Evolutionary conservation across 37 sponge, comb jelly and placozoan species (phyloP).

Genomic region (Beroe forskalii): DNA sequence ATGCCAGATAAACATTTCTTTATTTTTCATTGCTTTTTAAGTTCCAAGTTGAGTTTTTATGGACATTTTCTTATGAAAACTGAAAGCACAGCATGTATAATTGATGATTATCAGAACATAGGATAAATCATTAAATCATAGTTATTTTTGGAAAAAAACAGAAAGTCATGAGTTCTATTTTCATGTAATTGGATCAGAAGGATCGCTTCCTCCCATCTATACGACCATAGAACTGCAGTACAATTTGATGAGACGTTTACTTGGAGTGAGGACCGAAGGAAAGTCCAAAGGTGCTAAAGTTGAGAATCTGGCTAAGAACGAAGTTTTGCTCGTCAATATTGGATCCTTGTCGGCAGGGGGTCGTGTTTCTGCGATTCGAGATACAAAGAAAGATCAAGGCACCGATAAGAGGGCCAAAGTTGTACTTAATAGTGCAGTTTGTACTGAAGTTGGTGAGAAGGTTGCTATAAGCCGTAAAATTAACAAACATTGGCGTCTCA

Average conservation of each 20-base stretch:
- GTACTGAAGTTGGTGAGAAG: constrained; percentile 95
- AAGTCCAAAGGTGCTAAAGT: constrained; percentile 95
- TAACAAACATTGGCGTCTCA: constrained; percentile 95
- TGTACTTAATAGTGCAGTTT: constrained; percentile 88
- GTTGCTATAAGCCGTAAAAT: constrained; percentile 92
- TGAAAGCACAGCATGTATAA: no score
- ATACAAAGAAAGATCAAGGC: constrained; percentile 21
- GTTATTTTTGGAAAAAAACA: background rate
- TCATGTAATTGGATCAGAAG: constrained; percentile 86
- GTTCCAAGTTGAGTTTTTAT: no score
- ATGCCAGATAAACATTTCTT: no score
- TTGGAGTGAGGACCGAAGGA: constrained; percentile 95
- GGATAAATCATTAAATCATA: background rate
- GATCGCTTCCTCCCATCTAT: constrained; percentile 90
- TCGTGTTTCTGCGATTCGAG: constrained; percentile 81
- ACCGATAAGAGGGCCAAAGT: constrained; percentile 85
- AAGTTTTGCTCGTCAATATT: constrained; percentile 95
- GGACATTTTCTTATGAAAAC: no score
- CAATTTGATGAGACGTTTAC: constrained; percentile 80
- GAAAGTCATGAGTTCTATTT: background rate
- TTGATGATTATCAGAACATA: no score
- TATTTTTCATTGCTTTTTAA: no score
- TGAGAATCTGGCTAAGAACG: constrained; percentile 80
- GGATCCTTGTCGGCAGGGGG: constrained; percentile 95
- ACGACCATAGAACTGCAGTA: constrained; percentile 90